phyloP scores from a whole-genome alignment of 2,888 invertebrate species.

The Drosophila paracracens region DNA sequence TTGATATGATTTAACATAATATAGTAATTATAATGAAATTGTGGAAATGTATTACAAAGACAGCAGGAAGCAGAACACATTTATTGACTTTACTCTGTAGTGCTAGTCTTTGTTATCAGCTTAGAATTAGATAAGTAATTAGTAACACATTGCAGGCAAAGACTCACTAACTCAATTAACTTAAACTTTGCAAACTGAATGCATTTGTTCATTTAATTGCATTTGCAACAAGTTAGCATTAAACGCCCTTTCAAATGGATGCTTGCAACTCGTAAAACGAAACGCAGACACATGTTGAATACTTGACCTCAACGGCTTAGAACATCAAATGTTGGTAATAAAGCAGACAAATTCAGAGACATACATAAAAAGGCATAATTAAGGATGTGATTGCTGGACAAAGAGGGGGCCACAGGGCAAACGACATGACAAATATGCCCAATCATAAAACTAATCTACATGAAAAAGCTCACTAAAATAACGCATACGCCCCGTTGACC shows the following conservation, averaged over 20 bases:
- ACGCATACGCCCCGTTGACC: constrained; percentile 68
- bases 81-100: not conserved
- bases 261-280: not conserved
- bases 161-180: not conserved
- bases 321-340: constrained; percentile 34
- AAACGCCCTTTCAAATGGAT: not conserved
- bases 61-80: not conserved
- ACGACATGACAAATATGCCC: constrained; percentile 63
- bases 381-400: constrained; percentile 49
- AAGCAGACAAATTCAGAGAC: constrained; percentile 18
- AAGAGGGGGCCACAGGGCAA: not conserved
- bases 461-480: constrained; percentile 76
- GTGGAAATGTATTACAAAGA: not conserved
- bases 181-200: not conserved
- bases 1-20: not conserved
- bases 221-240: not conserved
- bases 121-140: not conserved
- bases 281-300: not conserved
- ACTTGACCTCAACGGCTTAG: constrained; percentile 1
- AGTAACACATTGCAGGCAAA: too few species aligned
- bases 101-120: not conserved
- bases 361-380: constrained; percentile 52
- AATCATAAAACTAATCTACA: constrained; percentile 79
- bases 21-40: not conserved
- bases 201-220: not conserved